Evolutionary conservation across 2,113 vertebrate species (phyloP), one percentile per base, ranked within the genome.

Genomic region (Carettochelys insculpta): DNA sequence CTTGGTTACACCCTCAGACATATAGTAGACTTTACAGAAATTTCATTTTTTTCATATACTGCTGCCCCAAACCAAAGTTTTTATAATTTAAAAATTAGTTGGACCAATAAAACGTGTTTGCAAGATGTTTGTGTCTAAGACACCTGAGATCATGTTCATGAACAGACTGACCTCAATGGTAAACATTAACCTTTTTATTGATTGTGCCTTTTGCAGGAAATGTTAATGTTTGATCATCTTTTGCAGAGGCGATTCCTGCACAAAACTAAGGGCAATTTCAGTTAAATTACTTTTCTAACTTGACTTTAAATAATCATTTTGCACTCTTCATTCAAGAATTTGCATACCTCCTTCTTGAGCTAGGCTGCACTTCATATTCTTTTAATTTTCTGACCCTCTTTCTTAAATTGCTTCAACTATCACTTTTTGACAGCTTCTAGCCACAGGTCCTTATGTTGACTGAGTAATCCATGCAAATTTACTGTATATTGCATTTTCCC

Each of bases 261-360:
- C 86, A 95, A 58, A 96, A 95, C 84, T 78, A 48, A 83, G 84
- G 41, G 81, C 78, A 88, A 82, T 43, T 71, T 93, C 95, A 93
- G 86, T 79, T 87, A 94, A 91, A 94, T 84, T 89, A 90, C 89
- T 94, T 95, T 93, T 91, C 91, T 95, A 89, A 86, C 90, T 93
- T 92, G 76, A 89, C 2, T 1, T 83, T 90, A 85, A 95, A 90
- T 94, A 94, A 92, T 91, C 8, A 80, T 92, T 92, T 87, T 0
- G 1, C 82, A 80, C 80, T 90, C 73, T 5, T 1, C 54, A 83
- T 77, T 89, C 87, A 94, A 41, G 86, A 91, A 90, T 93, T 47
- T 82, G 38, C 82, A 82, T 82, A 89, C 73, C 86, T 94, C 92
- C 61, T 82, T 77, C 73, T 7, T 29, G 45, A n/a, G 86, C 84